Base-by-base conservation (phyloP, 2,888 invertebrate genomes). In the Caenorhabditis virilis region DNA sequence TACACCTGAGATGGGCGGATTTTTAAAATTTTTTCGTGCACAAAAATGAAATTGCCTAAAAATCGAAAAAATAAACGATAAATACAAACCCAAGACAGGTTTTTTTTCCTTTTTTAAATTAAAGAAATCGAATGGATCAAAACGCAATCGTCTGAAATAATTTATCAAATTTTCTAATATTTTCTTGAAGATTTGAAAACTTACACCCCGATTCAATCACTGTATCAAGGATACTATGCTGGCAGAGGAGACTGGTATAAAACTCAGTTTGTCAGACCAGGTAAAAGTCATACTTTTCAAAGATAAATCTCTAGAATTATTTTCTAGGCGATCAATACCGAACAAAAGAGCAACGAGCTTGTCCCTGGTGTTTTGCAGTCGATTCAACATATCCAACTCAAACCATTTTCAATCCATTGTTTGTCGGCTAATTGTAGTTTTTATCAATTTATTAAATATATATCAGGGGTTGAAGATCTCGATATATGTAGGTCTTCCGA, bases 341-440 rank as follows among this genome's bases (percentile, higher is more conserved):
- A 23, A 77, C 77, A 6, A 59, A 68, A 33, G 47, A 64, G 22
- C 72, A 76, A 25, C 42, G 66, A 46, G 77, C 75, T 3, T 77
- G 75, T 59, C 77, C 77, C 0, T 77, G 77, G 77, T 77, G 77
- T 26, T 75, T 69, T 26, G 77, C 70, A 20, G 69, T 68, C 1
- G 74, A 74, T 22, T 43, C 68, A 1, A 56, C 52, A 1, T 68
- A 72, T 50, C 71, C 68, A 2, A 65, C 65, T 0, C 56, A 71
- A 33, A 65, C 59, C 23, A 59, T 65, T 26, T 45, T 45, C 22
- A 45, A 45, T n/a, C 43, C 43, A 15, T 22, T 25, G 2, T 50
- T 50, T 38, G n/a, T n/a, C n/a, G 13, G 38, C n/a, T 39, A 26
- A 47, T 39, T 26, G n/a, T 36, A 38, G n/a, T 33, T 42, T 33